Base-by-base conservation (phyloP, 2,113 vertebrate species). In the Cottus gobio region DNA sequence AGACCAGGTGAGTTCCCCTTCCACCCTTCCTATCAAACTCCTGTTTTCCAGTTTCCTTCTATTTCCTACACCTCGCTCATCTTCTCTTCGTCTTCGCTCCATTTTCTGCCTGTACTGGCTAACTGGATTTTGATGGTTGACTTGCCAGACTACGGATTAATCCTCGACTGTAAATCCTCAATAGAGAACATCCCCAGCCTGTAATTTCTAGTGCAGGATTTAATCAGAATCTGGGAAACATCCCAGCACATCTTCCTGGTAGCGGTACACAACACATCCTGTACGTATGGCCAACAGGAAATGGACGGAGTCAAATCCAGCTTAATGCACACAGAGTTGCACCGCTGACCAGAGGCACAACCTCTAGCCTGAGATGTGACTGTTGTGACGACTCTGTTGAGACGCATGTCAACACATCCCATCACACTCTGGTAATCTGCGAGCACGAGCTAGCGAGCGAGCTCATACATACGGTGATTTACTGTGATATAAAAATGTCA, bases 1-100 rank as follows among this genome's bases (percentile, higher is more conserved):
- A 94, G 96, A 89, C 95, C 95, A 15, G 96, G 96, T 97, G 88
- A 96, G 95, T 90, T 76, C 30, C 34, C 5, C 34, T 3, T 9
- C 7, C 71, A 42, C 6, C 48, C 78, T 68, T 79, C 20, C 48
- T 78, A 48, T 77, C 62, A 24, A 71, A 73, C 58, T 46, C 22
- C 6, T 4, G 15, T 58, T 37, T 26, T 75, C 22, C 6, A n/a
- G 20, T 79, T 75, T 48, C 18, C 28, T 42, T 13, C 67, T 34
- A 13, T 62, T 69, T 56, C 30, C 28, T 68, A 2, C 37, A 46
- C n/a, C 3, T 50, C 56, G 28, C 46, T 54, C 63, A 39, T 44
- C 65, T 48, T 36, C 22, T 31, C 42, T 15, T 75, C 64, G 70
- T 56, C 64, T 79, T 69, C 66, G 42, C 78, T 81, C 48, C 1